A percentile compares a stretch with the other conserved stretches of the same genome.
Conservation (phyloP, 2,113 vertebrate species). For the human region GRCh38 chr1:238787501-238788000, state of each 20-base stretch:
- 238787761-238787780: background rate
- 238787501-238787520: too few relatives aligned
- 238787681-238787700: background rate
- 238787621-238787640: background rate
- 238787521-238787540: too few relatives aligned
- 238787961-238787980: background rate
- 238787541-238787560: too few relatives aligned
- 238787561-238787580: too few relatives aligned
- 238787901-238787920: background rate
- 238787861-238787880: background rate
- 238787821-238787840: background rate
- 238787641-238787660: background rate
- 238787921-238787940: background rate
- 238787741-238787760: background rate
- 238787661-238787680: background rate
- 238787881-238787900: background rate
- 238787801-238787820: background rate
- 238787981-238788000: background rate
- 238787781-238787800: background rate
- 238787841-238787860: background rate
- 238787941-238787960: background rate
- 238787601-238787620: background rate
- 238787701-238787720: background rate
- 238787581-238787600: background rate
- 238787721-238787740: background rate